A percentile compares a stretch with the other conserved stretches of the same genome.
Evolutionary conservation across 2,113 vertebrate species (phyloP).

Genomic region (Laterallus jamaicensis): DNA sequence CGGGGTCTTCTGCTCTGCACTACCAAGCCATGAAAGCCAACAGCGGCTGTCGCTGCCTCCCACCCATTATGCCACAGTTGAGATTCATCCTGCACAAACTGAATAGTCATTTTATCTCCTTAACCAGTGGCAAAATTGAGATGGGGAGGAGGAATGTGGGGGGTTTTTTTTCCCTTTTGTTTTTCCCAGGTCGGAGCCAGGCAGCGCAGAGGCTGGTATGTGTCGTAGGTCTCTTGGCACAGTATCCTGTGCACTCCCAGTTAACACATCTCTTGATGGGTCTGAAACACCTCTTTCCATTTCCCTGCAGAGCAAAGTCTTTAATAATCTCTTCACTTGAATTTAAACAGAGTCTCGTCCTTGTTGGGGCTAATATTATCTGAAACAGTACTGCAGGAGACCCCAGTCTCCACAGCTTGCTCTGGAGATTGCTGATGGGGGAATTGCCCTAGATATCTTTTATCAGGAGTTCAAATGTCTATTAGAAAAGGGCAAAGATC

Average conservation of each 20-base stretch:
- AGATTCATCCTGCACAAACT: background rate
- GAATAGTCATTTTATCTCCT: background rate
- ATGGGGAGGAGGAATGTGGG: background rate
- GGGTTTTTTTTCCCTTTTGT: fast-evolving
- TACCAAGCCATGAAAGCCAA: background rate
- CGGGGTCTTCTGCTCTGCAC: background rate
- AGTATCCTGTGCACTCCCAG: fast-evolving
- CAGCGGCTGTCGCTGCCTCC: background rate
- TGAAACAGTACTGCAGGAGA: background rate
- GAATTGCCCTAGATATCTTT: background rate
- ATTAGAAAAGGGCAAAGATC: background rate
- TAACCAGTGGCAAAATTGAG: background rate
- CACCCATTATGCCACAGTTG: fast-evolving
- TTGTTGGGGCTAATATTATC: background rate
- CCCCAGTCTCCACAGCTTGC: background rate
- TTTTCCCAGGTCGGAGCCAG: background rate
- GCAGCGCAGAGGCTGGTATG: fast-evolving
- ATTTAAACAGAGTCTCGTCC: background rate
- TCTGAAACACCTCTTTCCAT: background rate
- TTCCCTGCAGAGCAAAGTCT: background rate
- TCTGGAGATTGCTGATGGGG: background rate
- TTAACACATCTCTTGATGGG: background rate
- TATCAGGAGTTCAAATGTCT: background rate
- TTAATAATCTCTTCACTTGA: background rate
- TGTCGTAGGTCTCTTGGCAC: background rate